These are phyloP conservation scores for Meda fulgida DNA, from an alignment of 2,797 vertebrate genomes.

Conservation along the genomic window DNA sequence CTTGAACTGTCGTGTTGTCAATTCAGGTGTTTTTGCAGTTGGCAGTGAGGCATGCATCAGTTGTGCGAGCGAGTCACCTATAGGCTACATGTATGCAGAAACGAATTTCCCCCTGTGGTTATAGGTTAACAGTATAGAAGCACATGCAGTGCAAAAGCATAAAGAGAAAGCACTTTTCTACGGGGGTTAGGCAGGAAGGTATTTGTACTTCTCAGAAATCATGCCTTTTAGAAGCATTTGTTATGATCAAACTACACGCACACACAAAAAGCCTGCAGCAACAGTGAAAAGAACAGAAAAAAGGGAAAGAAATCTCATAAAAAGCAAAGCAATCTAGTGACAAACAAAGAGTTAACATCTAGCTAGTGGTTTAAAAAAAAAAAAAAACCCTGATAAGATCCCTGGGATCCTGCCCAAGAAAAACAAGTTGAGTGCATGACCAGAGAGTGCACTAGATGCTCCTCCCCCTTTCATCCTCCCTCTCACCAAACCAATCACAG, in stretches of 20 bases:
- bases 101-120: slow-evolving; percentile 56
- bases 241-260: neutral
- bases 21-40: slow-evolving; percentile 54
- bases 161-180: slow-evolving; percentile 11
- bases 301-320: neutral
- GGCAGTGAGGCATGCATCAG: slow-evolving; percentile 39
- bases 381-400: slow-evolving; percentile 68
- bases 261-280: neutral
- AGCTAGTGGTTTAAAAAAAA: slow-evolving; percentile 26
- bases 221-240: slow-evolving; percentile 60
- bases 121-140: neutral
- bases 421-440: slow-evolving; percentile 74
- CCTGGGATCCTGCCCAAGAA: slow-evolving; percentile 67
- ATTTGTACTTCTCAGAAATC: slow-evolving; percentile 54
- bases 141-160: neutral
- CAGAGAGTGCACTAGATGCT: slow-evolving; percentile 49
- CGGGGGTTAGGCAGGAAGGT: neutral
- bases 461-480: slow-evolving; percentile 68
- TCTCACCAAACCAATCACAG: slow-evolving; percentile 73
- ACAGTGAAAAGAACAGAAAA: neutral
- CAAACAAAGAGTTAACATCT: slow-evolving; percentile 9
- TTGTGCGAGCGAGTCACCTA: slow-evolving; percentile 1
- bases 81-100: neutral
- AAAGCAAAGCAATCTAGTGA: neutral
- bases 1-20: slow-evolving; percentile 49